Base-by-base conservation (phyloP, 2,888 invertebrate species). In the Elaeidobius kamerunicus region DNA sequence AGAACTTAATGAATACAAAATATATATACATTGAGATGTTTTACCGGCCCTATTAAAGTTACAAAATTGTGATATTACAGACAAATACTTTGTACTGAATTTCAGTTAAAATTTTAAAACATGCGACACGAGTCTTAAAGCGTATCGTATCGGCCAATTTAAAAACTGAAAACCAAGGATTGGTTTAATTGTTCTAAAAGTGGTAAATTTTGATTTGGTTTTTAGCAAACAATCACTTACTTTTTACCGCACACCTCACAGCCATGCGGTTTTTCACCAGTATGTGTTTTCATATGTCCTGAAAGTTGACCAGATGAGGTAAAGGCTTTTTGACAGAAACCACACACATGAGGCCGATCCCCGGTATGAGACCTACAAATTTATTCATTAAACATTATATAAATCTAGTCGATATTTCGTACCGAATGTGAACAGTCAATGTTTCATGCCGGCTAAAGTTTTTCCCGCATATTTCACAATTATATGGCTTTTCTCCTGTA, bases 401-500 rank as follows among this genome's bases (percentile, higher is more conserved):
- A 38, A 19, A 41, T 18, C 3, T 4, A 18, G 32, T 42, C 2
- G 12, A 30, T 14, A 1, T 3, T 35, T 20, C 36, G 6, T 39
- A 57, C 55, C 57, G 63, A 2, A 68, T 71, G 52, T 74, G 74
- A 18, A 73, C 72, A 12, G 72, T 67, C 2, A 74, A 61, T 2
- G 73, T 71, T 59, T 74, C 74, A 36, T 72, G 72, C 11, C 73
- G 64, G 54, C 69, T 72, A 44, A 75, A 75, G 2, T 68, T 64
- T 61, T 73, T 73, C 4, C 67, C 69, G 56, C 74, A 74, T 30
- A 63, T 59, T n/a, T 64, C 66, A 50, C 75, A 75, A 9, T 62
- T 59, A 55, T 72, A 74, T 0, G 75, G 75, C 59, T 70, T 72
- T 58, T 73, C 74, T 1, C 74, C 75, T 2, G 73, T 73, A 55